Percentiles rank a stretch among this genome's conserved stretches.
These are phyloP conservation scores for Ranitomeya variabilis DNA, from an alignment of 2,113 vertebrate species.

Conservation along the genomic window DNA sequence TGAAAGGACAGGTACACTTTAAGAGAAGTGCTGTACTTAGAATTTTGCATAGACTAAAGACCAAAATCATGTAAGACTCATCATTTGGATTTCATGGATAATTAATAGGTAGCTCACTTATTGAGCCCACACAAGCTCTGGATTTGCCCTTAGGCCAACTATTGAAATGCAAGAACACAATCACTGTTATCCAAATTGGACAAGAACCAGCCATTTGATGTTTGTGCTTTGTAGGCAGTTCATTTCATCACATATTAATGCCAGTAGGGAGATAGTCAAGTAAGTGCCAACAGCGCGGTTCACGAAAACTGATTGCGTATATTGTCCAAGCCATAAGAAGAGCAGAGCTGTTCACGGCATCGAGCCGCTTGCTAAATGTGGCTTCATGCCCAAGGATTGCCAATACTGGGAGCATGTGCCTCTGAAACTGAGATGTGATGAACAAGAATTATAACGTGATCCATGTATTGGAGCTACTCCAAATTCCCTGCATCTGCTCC, in stretches of 20 bases:
- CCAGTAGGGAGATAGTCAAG: background rate
- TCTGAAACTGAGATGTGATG: background rate
- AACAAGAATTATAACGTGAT: background rate
- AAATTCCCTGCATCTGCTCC: no score
- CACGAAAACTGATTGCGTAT: background rate
- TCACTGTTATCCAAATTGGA: background rate
- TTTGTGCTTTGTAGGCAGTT: conserved; percentile 2
- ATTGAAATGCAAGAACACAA: background rate
- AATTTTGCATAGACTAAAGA: background rate
- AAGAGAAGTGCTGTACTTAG: background rate
- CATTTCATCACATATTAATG: conserved; percentile 17
- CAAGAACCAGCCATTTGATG: background rate
- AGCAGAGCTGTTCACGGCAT: background rate
- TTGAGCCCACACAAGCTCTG: conserved; percentile 1
- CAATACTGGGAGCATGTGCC: background rate
- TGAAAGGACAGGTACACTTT: no score
- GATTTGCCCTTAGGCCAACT: background rate
- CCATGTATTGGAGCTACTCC: no score
- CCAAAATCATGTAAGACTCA: background rate
- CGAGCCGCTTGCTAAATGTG: background rate
- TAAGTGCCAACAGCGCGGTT: background rate
- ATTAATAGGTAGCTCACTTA: background rate
- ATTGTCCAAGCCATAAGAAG: background rate
- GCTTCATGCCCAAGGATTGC: background rate
- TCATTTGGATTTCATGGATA: background rate